Evolutionary conservation across 1,140 invertebrate species (phyloP), one percentile per base, ranked within the genome.

Genomic region (Ceratosolen solmsi): DNA sequence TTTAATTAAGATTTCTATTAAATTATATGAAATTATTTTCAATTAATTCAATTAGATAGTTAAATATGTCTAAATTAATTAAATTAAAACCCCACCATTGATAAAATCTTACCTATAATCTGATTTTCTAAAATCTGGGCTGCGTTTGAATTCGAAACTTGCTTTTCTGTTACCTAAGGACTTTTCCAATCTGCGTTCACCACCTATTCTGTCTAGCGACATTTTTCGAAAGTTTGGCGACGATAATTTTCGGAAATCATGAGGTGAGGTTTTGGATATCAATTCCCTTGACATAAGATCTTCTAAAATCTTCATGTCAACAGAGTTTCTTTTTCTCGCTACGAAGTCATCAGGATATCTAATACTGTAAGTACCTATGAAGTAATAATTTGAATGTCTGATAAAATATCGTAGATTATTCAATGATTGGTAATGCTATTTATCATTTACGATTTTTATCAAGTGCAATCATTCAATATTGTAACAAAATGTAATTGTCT

Each of bases 141-240:
- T 91, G 70, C 85, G 87, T 77, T 87, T 86, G 33, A 90, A 90
- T 20, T 92, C 91, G 30, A 91, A 87, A 81, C 90, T 91, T 2
- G 91, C 86, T 84, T 92, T 92, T 54, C 91, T 88, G 36, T 85
- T 85, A 49, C 88, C 87, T 79, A 87, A 84, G 25, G 85, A 82
- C 80, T 86, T 89, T 13, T 91, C 90, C n/a, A 87, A 72, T 75
- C 88, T 86, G 9, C 89, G 88, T n/a, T 91, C 90, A 15, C 87
- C 86, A 9, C 87, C 89, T 79, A 89, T 85, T 85, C 87, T 87
- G 75, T 92, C 91, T 56, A 92, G 88, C 17, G 91, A 92, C 90
- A 90, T 92, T 87, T 91, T 90, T 33, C 89, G 90, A 83, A 92
- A 90, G 77, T 89, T 90, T 3, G 89, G 87, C 0, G 89, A 90